phyloP scores from a whole-genome alignment of 2,888 invertebrate species.

The Eustalomyia histrio region DNA sequence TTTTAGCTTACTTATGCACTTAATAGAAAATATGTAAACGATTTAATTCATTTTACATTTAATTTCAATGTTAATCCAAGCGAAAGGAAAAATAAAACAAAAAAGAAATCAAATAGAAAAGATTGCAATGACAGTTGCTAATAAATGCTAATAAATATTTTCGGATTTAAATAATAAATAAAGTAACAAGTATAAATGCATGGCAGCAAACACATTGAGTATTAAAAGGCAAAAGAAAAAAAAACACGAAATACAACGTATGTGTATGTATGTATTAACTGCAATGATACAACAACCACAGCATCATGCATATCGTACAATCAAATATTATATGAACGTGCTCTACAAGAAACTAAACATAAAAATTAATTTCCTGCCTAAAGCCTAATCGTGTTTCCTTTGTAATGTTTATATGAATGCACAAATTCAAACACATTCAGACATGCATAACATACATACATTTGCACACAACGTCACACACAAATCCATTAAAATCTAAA shows the following conservation, averaged over 20 bases:
- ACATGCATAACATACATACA: neutral
- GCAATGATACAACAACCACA: neutral
- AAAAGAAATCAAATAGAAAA: neutral
- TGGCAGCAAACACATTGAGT: neutral
- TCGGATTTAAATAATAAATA: slow-evolving; percentile 5
- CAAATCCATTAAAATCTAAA: slow-evolving; percentile 35
- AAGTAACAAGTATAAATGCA: neutral
- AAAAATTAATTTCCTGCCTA: slow-evolving; percentile 40
- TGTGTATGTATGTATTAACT: too few species aligned
- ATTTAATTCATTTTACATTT: neutral
- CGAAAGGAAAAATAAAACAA: neutral
- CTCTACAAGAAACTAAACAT: slow-evolving; percentile 16
- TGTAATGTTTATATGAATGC: slow-evolving; percentile 2
- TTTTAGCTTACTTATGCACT: too few species aligned
- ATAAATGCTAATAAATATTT: neutral
- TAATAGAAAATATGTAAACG: too few species aligned
- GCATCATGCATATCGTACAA: neutral
- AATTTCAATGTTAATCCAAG: neutral
- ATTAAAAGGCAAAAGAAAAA: neutral
- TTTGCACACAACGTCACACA: neutral
- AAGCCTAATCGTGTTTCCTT: slow-evolving; percentile 35
- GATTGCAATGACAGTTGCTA: slow-evolving; percentile 3
- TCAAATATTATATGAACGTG: neutral
- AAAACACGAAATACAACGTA: too few species aligned
- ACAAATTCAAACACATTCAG: neutral